These are phyloP conservation scores for Heteronetta atricapilla DNA, from an alignment of 2,113 vertebrate genomes.

Conservation along the genomic window DNA sequence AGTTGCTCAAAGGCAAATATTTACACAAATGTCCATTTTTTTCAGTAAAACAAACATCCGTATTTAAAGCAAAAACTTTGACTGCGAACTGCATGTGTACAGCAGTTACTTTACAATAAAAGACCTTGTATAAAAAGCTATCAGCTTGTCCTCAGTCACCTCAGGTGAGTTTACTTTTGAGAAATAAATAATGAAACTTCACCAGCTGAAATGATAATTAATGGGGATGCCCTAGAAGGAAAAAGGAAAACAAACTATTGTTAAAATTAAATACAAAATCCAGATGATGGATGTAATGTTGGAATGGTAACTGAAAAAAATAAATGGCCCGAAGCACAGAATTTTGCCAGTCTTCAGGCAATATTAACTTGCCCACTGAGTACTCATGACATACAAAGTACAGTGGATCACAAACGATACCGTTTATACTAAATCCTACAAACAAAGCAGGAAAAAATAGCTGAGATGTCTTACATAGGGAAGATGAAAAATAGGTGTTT, in stretches of 20 bases:
- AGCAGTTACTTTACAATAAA: constrained; percentile 36
- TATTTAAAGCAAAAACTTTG: constrained; percentile 41
- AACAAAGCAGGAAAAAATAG: background rate
- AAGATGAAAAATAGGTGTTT: background rate
- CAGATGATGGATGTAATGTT: background rate
- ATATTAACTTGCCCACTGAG: background rate
- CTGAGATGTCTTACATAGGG: background rate
- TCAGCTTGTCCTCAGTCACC: constrained; percentile 19
- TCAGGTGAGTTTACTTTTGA: constrained; percentile 50
- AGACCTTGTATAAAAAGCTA: constrained; percentile 6
- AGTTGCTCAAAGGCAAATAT: background rate
- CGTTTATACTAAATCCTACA: background rate
- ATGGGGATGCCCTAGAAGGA: background rate
- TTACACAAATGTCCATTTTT: constrained; percentile 33
- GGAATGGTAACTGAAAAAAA: background rate
- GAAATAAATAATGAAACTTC: constrained; percentile 42
- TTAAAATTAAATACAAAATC: background rate
- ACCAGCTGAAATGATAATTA: constrained; percentile 34
- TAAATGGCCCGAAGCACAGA: background rate
- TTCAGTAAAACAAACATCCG: constrained; percentile 7
- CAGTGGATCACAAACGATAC: background rate
- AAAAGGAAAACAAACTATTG: background rate
- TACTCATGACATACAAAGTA: background rate
- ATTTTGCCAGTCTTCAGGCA: background rate
- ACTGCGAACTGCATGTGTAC: background rate